Base-by-base conservation (phyloP, 2,113 vertebrate species). In the Melanerpes formicivorus region DNA sequence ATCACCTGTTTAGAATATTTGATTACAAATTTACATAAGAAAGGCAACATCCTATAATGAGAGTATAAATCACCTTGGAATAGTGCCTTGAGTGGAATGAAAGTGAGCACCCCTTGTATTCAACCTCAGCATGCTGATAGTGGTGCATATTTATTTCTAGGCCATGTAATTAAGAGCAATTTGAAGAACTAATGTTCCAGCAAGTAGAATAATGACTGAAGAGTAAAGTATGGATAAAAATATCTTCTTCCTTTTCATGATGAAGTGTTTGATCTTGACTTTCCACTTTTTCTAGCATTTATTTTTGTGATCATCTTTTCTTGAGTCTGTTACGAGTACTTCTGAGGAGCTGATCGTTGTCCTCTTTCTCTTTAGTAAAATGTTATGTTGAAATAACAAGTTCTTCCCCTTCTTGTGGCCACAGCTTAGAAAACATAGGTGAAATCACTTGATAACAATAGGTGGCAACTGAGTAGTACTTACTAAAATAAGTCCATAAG, bases 1-100 rank as follows among this genome's bases (percentile, higher is more conserved):
- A 95, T 93, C 91, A 95, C 30, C 84, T 92, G 88, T 95, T 97
- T 97, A 89, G 96, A 97, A 97, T 97, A 97, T 97, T 95, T 98
- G 96, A 98, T 98, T 97, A 95, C 92, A 94, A 84, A 98, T 98
- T 98, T 97, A 96, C 96, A 97, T 90, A 97, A 92, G 78, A 87
- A 97, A 97, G 63, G 90, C 95, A 97, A 93, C 93, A 96, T 90
- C 91, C 84, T 84, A 27, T 96, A 97, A 97, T 95, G 96, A 97
- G 95, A 90, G 52, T 87, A 74, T 95, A 97, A 97, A 96, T 97
- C 97, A 97, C 91, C 87, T 96, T 97, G 88, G 95, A 94, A 92
- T 90, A 93, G n/a, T 90, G 62, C 64, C 75, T 97, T 97, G 92
- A 79, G 66, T 96, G 94, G 89, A 95, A 86, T 81, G 92, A 95